Evolutionary conservation across 2,888 invertebrate genomes (phyloP).

Genomic region (Caenorhabditis sp.): DNA sequence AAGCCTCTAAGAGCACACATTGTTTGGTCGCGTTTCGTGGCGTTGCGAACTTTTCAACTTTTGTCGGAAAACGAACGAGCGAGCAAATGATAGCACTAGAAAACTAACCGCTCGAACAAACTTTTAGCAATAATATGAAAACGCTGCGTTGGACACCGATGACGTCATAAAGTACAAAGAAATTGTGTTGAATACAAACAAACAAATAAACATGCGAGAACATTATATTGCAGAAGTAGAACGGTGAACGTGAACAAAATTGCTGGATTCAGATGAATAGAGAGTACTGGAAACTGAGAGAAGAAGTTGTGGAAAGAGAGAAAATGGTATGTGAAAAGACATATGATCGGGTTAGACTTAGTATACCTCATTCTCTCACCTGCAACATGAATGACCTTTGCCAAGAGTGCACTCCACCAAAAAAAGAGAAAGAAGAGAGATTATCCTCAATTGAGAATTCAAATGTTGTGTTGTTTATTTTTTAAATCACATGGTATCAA

Average conservation of each 20-base stretch:
- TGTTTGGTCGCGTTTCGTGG: slow-evolving; percentile 10
- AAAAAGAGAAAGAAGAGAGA: too few species aligned
- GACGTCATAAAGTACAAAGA: slow-evolving; percentile 27
- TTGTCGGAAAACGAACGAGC: slow-evolving; percentile 20
- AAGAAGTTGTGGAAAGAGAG: background rate
- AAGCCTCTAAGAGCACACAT: slow-evolving; percentile 25
- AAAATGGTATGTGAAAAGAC: slow-evolving; percentile 14
- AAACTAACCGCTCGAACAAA: background rate
- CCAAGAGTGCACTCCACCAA: slow-evolving; percentile 8
- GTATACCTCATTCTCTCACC: slow-evolving; percentile 7
- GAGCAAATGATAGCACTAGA: slow-evolving; percentile 28
- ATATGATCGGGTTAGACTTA: slow-evolving; percentile 29
- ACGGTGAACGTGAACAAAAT: slow-evolving; percentile 40
- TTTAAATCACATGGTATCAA: too few species aligned
- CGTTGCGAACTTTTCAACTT: slow-evolving; percentile 31
- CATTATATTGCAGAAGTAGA: slow-evolving; percentile 22
- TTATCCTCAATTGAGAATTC: background rate
- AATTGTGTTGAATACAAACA: too few species aligned
- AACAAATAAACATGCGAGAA: background rate
- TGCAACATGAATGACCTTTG: slow-evolving; percentile 27
- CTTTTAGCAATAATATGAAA: slow-evolving; percentile 32
- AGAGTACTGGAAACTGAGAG: background rate
- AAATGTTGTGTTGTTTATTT: too few species aligned
- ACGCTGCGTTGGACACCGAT: slow-evolving; percentile 36
- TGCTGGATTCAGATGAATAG: background rate